Evolutionary conservation across 2,888 invertebrate species (phyloP).

Genomic region (Himalopsyche kuldschensis): DNA sequence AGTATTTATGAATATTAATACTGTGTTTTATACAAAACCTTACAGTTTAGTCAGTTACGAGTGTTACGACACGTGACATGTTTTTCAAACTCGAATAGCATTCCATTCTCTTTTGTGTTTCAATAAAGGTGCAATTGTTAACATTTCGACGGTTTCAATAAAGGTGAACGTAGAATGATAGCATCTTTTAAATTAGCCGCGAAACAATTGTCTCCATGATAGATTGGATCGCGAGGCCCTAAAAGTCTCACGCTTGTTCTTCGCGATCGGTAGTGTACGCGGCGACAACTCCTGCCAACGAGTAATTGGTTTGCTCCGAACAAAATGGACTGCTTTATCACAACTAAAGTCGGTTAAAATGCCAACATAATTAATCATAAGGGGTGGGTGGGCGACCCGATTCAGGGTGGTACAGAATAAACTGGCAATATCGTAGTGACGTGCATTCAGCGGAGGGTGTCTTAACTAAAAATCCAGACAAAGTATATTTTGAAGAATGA

Average conservation of each 20-base stretch:
- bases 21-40: no score
- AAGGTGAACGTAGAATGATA: neutral
- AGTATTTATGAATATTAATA: no score
- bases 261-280: neutral
- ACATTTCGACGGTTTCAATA: neutral
- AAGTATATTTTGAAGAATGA: no score
- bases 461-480: no score
- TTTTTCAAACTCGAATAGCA: neutral
- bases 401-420: neutral
- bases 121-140: no score
- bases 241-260: neutral
- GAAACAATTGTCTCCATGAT: neutral
- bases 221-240: neutral
- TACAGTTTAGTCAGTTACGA: neutral
- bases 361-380: conserved; percentile 38
- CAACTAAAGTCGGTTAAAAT: conserved; percentile 28
- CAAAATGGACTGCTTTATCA: conserved; percentile 29
- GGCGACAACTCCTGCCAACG: conserved; percentile 3
- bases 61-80: neutral
- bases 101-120: neutral
- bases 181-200: neutral
- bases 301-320: conserved; percentile 25
- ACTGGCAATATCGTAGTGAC: neutral
- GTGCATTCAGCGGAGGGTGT: neutral
- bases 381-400: conserved; percentile 1